A percentile compares a stretch with the other conserved stretches of the same genome.
Conservation (phyloP, 1,140 invertebrate species). For the Eumeta japonica region DNA sequence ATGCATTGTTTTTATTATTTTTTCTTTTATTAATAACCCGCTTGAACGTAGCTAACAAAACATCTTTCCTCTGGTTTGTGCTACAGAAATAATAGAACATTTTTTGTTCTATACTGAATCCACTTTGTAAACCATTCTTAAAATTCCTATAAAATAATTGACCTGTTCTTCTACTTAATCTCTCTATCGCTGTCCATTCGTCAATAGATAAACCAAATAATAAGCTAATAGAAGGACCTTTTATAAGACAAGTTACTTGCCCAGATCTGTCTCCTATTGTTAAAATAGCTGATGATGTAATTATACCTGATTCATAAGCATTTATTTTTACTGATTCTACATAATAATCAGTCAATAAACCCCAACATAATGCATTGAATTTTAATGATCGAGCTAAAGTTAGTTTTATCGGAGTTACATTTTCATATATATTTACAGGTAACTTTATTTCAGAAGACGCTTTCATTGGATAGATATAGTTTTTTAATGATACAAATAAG, state of each 20-base stretch:
- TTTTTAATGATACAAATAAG: too few species aligned
- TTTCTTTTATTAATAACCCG: constrained; percentile 33
- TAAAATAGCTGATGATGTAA: constrained; percentile 28
- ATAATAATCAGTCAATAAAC: constrained; percentile 34
- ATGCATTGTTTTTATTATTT: constrained; percentile 30
- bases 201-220: constrained; percentile 31
- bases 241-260: constrained; percentile 35
- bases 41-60: constrained; percentile 28
- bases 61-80: constrained; percentile 28
- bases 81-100: constrained; percentile 47
- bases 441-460: too few species aligned
- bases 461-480: too few species aligned
- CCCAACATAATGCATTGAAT: constrained; percentile 30
- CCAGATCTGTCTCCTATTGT: constrained; percentile 34
- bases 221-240: constrained; percentile 25
- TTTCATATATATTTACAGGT: too few species aligned
- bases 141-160: constrained; percentile 48
- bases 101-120: constrained; percentile 36
- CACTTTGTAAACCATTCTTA: constrained; percentile 32
- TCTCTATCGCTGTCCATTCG: constrained; percentile 42
- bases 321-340: constrained; percentile 48
- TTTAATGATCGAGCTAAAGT: constrained; percentile 29
- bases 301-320: constrained; percentile 15
- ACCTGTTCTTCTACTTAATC: constrained; percentile 22
- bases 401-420: constrained; percentile 27